phyloP scores from a whole-genome alignment of 2,797 vertebrate genomes.

The Sebastes hopkinsi region DNA sequence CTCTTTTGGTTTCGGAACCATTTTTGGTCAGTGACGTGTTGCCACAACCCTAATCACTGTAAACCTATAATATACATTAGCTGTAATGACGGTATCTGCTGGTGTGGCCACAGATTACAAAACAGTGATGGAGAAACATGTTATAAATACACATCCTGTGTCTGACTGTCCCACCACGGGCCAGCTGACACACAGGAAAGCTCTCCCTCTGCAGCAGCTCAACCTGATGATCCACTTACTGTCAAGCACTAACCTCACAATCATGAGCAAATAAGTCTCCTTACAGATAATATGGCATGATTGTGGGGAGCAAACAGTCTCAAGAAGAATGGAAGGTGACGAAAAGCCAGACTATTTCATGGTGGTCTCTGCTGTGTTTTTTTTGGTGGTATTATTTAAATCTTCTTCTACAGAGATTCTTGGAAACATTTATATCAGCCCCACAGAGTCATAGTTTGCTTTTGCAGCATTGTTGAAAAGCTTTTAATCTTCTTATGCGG shows the following conservation, averaged over 20 bases:
- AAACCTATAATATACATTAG: slow-evolving; percentile 3
- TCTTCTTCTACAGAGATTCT: neutral
- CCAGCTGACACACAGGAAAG: slow-evolving; percentile 1
- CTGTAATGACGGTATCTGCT: slow-evolving; percentile 18
- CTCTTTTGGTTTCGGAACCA: neutral
- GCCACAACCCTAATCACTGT: neutral
- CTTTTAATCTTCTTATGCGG: neutral
- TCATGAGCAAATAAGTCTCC: neutral
- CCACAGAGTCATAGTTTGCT: neutral
- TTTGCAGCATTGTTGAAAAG: neutral
- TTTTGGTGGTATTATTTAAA: neutral
- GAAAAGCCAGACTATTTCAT: neutral
- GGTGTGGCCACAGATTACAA: slow-evolving; percentile 26
- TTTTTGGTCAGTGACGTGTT: slow-evolving; percentile 31
- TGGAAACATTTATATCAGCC: neutral
- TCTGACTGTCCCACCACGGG: neutral
- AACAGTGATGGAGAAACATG: neutral
- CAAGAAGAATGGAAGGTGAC: neutral
- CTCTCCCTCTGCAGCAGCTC: neutral
- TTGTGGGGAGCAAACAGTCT: neutral
- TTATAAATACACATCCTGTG: slow-evolving; percentile 11
- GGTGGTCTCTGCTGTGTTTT: no score
- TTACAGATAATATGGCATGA: neutral
- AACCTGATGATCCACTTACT: neutral
- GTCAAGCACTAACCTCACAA: neutral